phyloP scores from a whole-genome alignment of 2,797 vertebrate genomes.

The Myoxocephalus aenaeus region DNA sequence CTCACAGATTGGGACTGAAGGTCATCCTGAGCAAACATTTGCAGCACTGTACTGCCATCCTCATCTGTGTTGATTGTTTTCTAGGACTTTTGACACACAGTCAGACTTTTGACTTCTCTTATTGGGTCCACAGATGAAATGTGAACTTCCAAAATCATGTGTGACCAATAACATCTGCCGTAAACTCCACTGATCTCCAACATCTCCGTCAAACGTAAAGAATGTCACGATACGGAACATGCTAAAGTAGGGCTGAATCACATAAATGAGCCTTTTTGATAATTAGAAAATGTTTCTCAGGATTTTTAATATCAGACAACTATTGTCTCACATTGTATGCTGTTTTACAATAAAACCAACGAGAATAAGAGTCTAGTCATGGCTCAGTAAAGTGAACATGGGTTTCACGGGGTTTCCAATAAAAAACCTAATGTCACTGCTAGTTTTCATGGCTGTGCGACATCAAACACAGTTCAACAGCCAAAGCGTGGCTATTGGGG shows the following conservation, averaged over 20 bases:
- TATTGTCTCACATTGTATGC: background rate
- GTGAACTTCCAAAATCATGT: background rate
- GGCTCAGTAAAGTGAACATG: background rate
- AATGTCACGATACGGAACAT: background rate
- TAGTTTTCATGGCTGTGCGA: background rate
- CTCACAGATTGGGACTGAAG: slow-evolving; percentile 14
- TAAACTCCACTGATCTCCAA: background rate
- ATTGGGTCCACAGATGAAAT: background rate
- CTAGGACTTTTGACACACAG: background rate
- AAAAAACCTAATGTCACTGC: no score
- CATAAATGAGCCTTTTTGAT: background rate
- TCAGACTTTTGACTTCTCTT: background rate
- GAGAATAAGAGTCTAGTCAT: background rate
- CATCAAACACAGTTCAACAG: background rate
- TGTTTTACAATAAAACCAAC: background rate
- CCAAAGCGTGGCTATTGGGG: background rate
- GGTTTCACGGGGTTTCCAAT: no score
- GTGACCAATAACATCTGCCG: background rate
- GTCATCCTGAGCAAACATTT: slow-evolving; percentile 3
- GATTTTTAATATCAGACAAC: background rate
- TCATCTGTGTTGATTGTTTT: background rate
- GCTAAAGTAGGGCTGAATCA: background rate
- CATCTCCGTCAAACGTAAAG: background rate
- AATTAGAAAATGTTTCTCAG: background rate
- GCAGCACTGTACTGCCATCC: background rate